A percentile compares a stretch with the other conserved stretches of the same genome.
These are phyloP conservation scores for Eubasilissa regina DNA, from an alignment of 1,140 invertebrate genomes.

Conservation along the genomic window DNA sequence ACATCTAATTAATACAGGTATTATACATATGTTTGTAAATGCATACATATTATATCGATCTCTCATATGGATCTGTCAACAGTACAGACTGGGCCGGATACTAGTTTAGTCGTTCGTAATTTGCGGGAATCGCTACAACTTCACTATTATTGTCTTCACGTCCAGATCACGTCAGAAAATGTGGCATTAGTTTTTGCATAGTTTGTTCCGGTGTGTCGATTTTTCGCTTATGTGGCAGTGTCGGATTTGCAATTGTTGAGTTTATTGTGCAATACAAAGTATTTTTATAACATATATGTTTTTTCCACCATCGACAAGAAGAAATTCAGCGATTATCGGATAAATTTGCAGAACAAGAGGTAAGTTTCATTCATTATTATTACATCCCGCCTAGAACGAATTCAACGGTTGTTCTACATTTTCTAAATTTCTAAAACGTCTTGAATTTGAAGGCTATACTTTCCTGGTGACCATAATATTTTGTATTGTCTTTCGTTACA, in stretches of 20 bases:
- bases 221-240: constrained; percentile 46
- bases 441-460: neutral
- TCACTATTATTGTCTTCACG: constrained; percentile 35
- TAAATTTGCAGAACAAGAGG: neutral
- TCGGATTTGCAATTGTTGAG: constrained; percentile 6
- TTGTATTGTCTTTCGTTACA: no score
- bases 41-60: neutral
- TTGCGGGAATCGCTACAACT: constrained; percentile 10
- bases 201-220: constrained; percentile 17
- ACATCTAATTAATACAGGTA: no score
- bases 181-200: constrained; percentile 36
- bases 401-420: constrained; percentile 31
- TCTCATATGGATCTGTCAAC: neutral
- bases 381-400: constrained; percentile 4
- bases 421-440: constrained; percentile 29
- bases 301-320: neutral
- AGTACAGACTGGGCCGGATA: neutral
- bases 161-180: constrained; percentile 22
- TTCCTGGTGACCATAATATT: no score
- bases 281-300: constrained; percentile 10
- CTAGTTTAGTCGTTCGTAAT: neutral
- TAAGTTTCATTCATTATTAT: constrained; percentile 5
- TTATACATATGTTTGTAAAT: no score
- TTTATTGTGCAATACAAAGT: constrained; percentile 15
- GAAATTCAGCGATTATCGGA: neutral